Evolutionary conservation across 2,888 invertebrate species (phyloP).

Genomic region (Ophion costatus): DNA sequence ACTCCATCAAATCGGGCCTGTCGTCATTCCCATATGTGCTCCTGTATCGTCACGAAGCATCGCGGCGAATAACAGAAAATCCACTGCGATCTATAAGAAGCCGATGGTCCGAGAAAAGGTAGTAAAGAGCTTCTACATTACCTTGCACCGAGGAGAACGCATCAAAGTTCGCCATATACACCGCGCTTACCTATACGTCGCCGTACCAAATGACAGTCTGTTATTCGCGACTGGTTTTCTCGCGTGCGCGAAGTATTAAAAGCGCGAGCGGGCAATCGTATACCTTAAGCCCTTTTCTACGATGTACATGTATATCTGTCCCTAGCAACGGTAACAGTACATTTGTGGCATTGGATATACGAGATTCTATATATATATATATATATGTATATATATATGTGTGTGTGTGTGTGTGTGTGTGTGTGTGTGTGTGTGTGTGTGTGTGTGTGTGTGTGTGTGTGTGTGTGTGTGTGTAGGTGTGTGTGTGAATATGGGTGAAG

Average conservation of each 20-base stretch:
- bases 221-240: slow-evolving; percentile 3
- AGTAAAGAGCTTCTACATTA: slow-evolving; percentile 23
- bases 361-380: slow-evolving; percentile 1
- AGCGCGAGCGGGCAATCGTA: slow-evolving; percentile 7
- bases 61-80: slow-evolving; percentile 10
- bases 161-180: slow-evolving; percentile 19
- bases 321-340: not conserved
- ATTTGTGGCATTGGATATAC: not conserved
- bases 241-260: slow-evolving; percentile 5
- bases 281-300: slow-evolving; percentile 21
- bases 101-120: slow-evolving; percentile 37
- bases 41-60: not conserved
- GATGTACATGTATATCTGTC: slow-evolving; percentile 5
- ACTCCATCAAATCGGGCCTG: not conserved
- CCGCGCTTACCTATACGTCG: not conserved
- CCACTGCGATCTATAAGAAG: slow-evolving; percentile 11
- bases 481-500: not conserved
- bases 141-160: not conserved
- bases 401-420: too few relatives aligned
- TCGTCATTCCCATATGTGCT: not conserved
- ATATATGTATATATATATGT: too few relatives aligned
- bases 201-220: not conserved
- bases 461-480: not conserved
- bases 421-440: too few relatives aligned
- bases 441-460: too few relatives aligned